phyloP scores from a whole-genome alignment of 2,113 vertebrate species.

The Ardeotis arabs region DNA sequence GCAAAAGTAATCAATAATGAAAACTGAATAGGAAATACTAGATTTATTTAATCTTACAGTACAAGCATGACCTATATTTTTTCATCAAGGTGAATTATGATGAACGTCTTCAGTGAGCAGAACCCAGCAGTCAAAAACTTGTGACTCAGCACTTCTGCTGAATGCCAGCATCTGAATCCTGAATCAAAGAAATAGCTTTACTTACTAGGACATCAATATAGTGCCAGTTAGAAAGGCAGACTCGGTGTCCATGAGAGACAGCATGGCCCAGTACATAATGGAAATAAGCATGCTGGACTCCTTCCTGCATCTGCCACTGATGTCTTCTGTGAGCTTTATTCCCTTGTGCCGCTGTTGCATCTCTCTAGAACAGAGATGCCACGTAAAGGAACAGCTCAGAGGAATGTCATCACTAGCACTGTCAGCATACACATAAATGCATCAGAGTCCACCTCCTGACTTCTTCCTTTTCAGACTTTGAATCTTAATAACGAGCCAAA shows the following conservation, averaged over 20 bases:
- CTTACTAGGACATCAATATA: neutral
- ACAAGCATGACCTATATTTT: neutral
- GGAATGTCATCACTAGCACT: neutral
- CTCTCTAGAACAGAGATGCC: neutral
- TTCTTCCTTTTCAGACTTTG: neutral
- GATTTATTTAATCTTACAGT: neutral
- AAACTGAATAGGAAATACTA: neutral
- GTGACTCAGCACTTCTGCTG: constrained; percentile 32
- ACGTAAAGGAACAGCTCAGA: neutral
- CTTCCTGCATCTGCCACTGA: neutral
- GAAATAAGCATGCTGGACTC: neutral
- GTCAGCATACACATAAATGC: neutral
- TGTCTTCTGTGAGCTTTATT: neutral
- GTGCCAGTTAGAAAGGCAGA: neutral
- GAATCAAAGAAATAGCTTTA: neutral
- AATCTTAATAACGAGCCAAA: neutral
- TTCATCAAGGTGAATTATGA: neutral
- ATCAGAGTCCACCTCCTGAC: neutral
- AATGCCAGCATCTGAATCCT: neutral
- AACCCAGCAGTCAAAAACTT: neutral
- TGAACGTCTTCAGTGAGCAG: neutral
- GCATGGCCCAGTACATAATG: neutral
- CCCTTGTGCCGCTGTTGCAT: neutral
- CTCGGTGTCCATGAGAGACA: neutral
- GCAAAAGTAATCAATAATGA: constrained; percentile 12